phyloP scores from a whole-genome alignment of 2,113 vertebrate species.

The Micronycteris hirsuta region DNA sequence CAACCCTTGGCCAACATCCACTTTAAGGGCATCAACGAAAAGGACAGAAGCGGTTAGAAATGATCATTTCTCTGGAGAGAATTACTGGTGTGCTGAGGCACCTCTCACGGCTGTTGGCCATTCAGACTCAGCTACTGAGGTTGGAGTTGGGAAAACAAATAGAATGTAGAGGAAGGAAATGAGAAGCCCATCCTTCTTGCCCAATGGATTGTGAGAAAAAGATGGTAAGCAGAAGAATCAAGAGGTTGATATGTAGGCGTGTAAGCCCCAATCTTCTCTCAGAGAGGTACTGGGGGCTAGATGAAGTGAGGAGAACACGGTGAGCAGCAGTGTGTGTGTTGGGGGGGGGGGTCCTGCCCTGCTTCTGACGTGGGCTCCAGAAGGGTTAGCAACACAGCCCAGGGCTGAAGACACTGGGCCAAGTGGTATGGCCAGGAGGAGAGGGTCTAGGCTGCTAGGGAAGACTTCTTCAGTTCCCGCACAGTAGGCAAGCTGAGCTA shows the following conservation, averaged over 20 bases:
- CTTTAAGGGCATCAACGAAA: neutral
- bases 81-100: neutral
- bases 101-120: neutral
- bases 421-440: neutral
- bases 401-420: neutral
- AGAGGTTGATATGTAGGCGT: neutral
- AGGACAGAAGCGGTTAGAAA: neutral
- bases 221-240: neutral
- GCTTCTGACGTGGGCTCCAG: neutral
- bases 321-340: neutral
- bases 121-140: neutral
- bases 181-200: neutral
- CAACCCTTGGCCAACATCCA: neutral
- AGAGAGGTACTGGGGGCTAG: neutral
- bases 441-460: rapidly evolving
- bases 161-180: neutral
- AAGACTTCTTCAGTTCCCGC: neutral
- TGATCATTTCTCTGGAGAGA: neutral
- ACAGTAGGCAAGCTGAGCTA: neutral
- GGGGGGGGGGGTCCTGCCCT: no score
- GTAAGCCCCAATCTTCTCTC: neutral
- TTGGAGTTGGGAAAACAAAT: neutral
- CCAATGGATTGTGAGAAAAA: neutral
- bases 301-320: no score
- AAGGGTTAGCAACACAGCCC: neutral